Evolutionary conservation across 2,113 vertebrate genomes (phyloP).

Genomic region (Melanocharis versteri): DNA sequence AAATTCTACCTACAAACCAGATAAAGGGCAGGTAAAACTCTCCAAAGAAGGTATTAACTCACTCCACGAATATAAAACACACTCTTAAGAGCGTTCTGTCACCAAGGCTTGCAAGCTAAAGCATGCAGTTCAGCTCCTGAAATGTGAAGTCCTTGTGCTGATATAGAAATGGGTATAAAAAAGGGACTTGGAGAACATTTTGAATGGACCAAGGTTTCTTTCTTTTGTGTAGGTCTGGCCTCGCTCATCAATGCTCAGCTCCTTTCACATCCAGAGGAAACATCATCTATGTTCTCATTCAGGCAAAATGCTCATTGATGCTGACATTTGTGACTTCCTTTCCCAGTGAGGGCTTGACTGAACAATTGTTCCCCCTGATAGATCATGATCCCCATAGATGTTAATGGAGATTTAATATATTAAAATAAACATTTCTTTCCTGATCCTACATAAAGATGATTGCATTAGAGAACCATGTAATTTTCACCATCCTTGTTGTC

Average conservation of each 20-base stretch:
- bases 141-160: not conserved
- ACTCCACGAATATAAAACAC: not conserved
- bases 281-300: not conserved
- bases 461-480: not conserved
- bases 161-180: not conserved
- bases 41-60: not conserved
- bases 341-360: not conserved
- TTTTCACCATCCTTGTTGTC: not conserved
- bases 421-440: not conserved
- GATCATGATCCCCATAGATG: fast-evolving
- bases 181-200: not conserved
- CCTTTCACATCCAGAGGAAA: not conserved
- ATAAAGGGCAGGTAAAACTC: not conserved
- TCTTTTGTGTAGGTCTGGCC: not conserved
- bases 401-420: not conserved
- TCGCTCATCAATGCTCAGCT: not conserved
- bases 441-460: not conserved
- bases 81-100: not conserved
- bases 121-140: not conserved
- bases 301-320: not conserved
- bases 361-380: fast-evolving
- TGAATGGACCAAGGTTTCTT: not conserved
- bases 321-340: not conserved
- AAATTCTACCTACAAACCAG: not conserved
- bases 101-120: not conserved